These are phyloP conservation scores for Porites lobata DNA, from an alignment of 92 coral and sea anemone species.

Conservation along the genomic window DNA sequence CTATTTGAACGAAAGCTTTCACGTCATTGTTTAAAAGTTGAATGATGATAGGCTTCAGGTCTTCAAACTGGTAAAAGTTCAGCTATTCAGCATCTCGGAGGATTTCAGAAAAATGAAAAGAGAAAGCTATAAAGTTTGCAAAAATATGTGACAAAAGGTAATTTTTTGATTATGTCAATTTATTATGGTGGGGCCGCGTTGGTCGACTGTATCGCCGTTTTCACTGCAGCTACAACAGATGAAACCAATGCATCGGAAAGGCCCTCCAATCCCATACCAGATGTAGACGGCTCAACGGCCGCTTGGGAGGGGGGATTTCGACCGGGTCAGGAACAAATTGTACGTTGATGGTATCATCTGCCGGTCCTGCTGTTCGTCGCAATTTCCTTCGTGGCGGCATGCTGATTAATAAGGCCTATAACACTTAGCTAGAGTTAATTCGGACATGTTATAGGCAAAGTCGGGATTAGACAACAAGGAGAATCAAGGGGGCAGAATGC, in stretches of 20 bases:
- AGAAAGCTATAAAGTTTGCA: too few relatives aligned
- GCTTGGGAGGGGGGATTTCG: conserved; percentile 31
- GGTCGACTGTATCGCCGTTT: conserved; percentile 27
- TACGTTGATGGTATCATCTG: conserved; percentile 30
- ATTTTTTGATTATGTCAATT: too few relatives aligned
- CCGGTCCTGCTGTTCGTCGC: conserved; percentile 25
- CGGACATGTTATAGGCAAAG: conserved; percentile 38
- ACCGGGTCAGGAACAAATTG: conserved; percentile 48
- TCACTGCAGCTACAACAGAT: conserved; percentile 34
- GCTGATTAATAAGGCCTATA: conserved; percentile 34
- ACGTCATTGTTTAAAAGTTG: too few relatives aligned
- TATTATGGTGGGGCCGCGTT: neutral
- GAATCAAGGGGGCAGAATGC: conserved; percentile 42
- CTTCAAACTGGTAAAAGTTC: too few relatives aligned
- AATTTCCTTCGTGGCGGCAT: conserved; percentile 54
- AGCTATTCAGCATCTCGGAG: too few relatives aligned
- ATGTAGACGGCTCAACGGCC: conserved; percentile 33
- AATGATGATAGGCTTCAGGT: too few relatives aligned
- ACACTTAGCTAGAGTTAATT: conserved; percentile 27
- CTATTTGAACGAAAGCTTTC: too few relatives aligned
- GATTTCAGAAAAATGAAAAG: too few relatives aligned
- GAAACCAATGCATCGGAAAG: conserved; percentile 28
- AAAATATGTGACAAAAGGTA: too few relatives aligned
- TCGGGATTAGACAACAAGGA: conserved; percentile 41
- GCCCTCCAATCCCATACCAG: conserved; percentile 36